phyloP scores from a whole-genome alignment of 2,888 invertebrate species.

The Chirona hameri region DNA sequence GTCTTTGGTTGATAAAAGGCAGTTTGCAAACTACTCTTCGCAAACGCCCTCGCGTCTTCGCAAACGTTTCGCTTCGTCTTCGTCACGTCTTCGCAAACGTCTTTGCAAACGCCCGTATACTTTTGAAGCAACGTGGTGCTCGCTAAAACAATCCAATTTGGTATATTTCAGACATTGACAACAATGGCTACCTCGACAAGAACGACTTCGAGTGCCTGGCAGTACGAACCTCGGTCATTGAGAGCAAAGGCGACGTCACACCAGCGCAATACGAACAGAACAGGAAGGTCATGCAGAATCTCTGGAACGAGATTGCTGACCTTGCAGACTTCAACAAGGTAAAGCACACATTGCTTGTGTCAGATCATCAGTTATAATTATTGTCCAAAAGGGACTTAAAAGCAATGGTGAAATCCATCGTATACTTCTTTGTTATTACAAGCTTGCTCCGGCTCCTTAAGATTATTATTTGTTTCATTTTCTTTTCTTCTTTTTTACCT shows the following conservation, averaged over 20 bases:
- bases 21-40: too few species aligned
- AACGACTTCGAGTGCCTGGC: constrained; percentile 80
- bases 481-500: not conserved
- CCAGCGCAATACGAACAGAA: constrained; percentile 67
- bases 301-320: constrained; percentile 82
- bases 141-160: too few species aligned
- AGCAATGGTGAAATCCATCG: too few species aligned
- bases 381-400: too few species aligned
- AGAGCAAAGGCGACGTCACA: constrained; percentile 77
- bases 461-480: not conserved
- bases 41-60: too few species aligned
- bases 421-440: not conserved
- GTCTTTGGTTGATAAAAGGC: too few species aligned
- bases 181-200: constrained; percentile 76
- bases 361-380: too few species aligned
- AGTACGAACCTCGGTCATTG: constrained; percentile 71
- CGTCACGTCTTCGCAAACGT: too few species aligned
- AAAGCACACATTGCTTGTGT: constrained; percentile 33
- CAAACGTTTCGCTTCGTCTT: too few species aligned
- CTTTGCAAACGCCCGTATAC: too few species aligned
- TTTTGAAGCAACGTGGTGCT: too few species aligned
- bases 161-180: constrained; percentile 72
- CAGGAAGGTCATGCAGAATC: constrained; percentile 74
- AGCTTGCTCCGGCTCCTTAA: not conserved
- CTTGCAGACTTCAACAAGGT: constrained; percentile 84